Percentiles rank a stretch among this genome's conserved stretches.
Evolutionary conservation across 2,113 vertebrate species (phyloP).

Genomic region (Anhinga anhinga): DNA sequence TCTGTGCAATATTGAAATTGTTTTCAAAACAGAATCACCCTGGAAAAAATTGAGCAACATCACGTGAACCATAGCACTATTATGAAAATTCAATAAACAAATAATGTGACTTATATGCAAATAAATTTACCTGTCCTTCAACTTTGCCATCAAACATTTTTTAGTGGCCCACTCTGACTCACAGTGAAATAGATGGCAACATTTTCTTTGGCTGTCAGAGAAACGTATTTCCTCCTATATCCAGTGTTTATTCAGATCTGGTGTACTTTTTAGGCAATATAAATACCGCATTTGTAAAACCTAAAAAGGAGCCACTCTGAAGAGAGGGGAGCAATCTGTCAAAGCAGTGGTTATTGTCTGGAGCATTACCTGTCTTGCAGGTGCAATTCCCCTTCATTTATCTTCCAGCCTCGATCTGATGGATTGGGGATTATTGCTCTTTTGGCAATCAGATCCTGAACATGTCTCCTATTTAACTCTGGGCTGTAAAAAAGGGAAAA

Average conservation of each 20-base stretch:
- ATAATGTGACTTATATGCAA: slow-evolving; percentile 68
- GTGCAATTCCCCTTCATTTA: slow-evolving; percentile 77
- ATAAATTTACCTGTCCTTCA: slow-evolving; percentile 63
- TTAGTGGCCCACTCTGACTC: slow-evolving; percentile 37
- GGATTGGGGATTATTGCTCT: slow-evolving; percentile 77
- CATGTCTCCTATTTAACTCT: slow-evolving; percentile 78
- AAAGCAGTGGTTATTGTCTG: slow-evolving; percentile 48
- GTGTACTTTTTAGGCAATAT: slow-evolving; percentile 8
- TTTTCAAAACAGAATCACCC: slow-evolving; percentile 77
- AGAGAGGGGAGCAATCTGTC: slow-evolving; percentile 62
- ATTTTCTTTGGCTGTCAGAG: background rate
- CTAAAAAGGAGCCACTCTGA: slow-evolving; percentile 17
- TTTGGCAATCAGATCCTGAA: slow-evolving; percentile 78
- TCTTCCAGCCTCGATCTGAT: slow-evolving; percentile 72
- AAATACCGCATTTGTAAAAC: slow-evolving; percentile 18
- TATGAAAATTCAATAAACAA: slow-evolving; percentile 76
- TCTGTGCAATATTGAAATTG: slow-evolving; percentile 70
- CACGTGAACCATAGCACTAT: slow-evolving; percentile 58
- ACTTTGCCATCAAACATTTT: slow-evolving; percentile 31
- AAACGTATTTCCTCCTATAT: background rate
- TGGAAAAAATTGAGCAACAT: slow-evolving; percentile 64
- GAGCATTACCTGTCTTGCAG: slow-evolving; percentile 81
- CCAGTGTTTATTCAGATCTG: slow-evolving; percentile 8
- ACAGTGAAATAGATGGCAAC: background rate
- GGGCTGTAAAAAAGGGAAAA: slow-evolving; percentile 72